Percentiles rank a stretch among this genome's conserved stretches.
Evolutionary conservation across 2,113 vertebrate genomes (phyloP).

Genomic region (Salvelinus sp.): DNA sequence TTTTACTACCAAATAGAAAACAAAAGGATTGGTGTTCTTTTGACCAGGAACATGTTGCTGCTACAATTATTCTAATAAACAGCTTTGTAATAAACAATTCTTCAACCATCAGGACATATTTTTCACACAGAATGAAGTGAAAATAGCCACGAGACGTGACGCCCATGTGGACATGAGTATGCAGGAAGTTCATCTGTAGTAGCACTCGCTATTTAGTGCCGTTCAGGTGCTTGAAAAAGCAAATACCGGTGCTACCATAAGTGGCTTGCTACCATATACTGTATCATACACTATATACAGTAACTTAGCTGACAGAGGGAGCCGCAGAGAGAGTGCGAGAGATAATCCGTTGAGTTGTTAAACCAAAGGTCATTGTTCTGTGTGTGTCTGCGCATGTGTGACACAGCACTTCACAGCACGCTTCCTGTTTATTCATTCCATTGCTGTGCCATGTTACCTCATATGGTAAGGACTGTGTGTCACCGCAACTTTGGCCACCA

Average conservation of each 20-base stretch:
- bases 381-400: background rate
- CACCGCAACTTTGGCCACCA: too few species aligned
- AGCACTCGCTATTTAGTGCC: background rate
- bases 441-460: constrained; percentile 3
- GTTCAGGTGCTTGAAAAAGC: background rate
- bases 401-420: background rate
- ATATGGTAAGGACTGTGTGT: background rate
- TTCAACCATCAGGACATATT: constrained; percentile 4
- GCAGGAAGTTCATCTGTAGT: background rate
- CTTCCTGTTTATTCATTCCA: constrained; percentile 17
- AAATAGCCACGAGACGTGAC: background rate
- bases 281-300: too few species aligned
- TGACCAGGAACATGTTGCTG: constrained; percentile 64
- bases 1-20: constrained; percentile 17
- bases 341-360: background rate
- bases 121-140: background rate
- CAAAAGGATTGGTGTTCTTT: constrained; percentile 15
- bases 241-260: background rate
- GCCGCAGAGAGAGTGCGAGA: background rate
- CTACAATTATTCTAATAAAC: constrained; percentile 67
- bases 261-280: background rate
- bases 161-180: background rate
- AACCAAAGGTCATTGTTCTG: constrained; percentile 3
- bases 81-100: constrained; percentile 36
- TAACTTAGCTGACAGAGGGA: background rate